Evolutionary conservation across 2,888 invertebrate genomes (phyloP).

Genomic region (Microctonus brassicae): DNA sequence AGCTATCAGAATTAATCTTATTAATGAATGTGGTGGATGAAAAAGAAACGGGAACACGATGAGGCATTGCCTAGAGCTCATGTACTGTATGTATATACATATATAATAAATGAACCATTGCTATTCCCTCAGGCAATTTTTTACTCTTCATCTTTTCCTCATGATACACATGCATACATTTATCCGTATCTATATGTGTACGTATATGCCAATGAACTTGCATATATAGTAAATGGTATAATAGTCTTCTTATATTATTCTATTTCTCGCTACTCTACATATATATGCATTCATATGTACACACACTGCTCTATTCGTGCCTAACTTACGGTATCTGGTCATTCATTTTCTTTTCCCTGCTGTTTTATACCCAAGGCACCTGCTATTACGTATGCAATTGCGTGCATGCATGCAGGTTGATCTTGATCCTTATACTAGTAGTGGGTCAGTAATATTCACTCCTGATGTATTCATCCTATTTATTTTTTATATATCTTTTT

Average conservation of each 20-base stretch:
- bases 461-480: conserved; percentile 8
- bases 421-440: conserved; percentile 23
- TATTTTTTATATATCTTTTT: neutral
- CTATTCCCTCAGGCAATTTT: neutral
- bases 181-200: no score
- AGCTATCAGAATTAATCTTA: conserved; percentile 28
- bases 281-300: neutral
- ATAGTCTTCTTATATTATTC: neutral
- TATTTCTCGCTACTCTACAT: neutral
- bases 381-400: conserved; percentile 30
- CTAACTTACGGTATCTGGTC: conserved; percentile 37
- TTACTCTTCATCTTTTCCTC: conserved; percentile 6
- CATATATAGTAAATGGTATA: no score
- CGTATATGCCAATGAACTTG: neutral
- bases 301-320: neutral
- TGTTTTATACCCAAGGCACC: conserved; percentile 20
- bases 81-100: no score
- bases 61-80: conserved; percentile 19
- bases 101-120: neutral
- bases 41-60: conserved; percentile 35
- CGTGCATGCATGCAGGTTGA: conserved; percentile 26
- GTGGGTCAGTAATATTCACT: conserved; percentile 26
- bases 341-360: conserved; percentile 43
- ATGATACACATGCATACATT: neutral
- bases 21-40: conserved; percentile 32